These are phyloP conservation scores for Heteractis magnifica DNA, from an alignment of 92 coral and sea anemone genomes.

Conservation along the genomic window DNA sequence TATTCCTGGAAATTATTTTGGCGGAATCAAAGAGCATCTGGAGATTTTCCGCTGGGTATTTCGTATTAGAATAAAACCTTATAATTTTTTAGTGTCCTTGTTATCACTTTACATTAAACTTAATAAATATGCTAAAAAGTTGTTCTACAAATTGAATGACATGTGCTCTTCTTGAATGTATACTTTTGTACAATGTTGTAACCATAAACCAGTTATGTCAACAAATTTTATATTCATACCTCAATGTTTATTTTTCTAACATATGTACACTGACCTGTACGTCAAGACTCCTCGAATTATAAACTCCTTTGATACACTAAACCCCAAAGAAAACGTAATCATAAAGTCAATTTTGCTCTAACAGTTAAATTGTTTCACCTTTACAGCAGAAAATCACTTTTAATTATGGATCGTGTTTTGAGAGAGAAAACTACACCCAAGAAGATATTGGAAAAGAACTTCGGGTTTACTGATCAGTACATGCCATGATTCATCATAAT, in stretches of 20 bases:
- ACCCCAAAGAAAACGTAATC: background rate
- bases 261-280: too few species aligned
- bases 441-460: background rate
- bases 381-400: background rate
- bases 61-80: background rate
- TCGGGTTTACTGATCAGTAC: background rate
- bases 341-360: background rate
- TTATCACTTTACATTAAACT: background rate
- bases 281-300: too few species aligned
- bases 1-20: conserved; percentile 2
- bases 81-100: background rate
- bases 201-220: conserved; percentile 1
- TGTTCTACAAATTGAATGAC: background rate
- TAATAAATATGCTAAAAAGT: background rate
- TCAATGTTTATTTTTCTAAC: background rate
- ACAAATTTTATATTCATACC: background rate
- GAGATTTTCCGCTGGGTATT: background rate
- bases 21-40: background rate
- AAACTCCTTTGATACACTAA: background rate
- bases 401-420: background rate
- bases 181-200: background rate
- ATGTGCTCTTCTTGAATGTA: background rate
- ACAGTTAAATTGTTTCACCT: background rate
- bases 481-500: background rate
- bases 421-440: background rate